Conservation (phyloP, 2,888 invertebrate genomes). For the Rotaria magnacalcarata region DNA sequence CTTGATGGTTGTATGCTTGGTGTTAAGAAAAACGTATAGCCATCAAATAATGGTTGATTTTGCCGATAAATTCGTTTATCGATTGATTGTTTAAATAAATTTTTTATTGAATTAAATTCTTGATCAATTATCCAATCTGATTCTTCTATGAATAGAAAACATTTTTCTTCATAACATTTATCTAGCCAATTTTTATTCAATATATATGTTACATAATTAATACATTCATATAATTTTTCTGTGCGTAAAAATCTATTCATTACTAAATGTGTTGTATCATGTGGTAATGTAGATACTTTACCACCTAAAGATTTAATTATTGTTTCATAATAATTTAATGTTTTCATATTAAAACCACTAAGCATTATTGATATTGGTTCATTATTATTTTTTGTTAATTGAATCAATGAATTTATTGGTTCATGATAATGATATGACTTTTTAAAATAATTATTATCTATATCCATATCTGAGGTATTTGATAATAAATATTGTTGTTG, state of each 20-base stretch:
- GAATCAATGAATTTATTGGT: not conserved
- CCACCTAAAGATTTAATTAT: slow-evolving; percentile 7
- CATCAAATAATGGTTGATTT: not conserved
- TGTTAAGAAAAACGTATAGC: slow-evolving; percentile 12
- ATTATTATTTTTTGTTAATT: not conserved
- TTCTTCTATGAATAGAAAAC: not conserved
- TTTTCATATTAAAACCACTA: slow-evolving; percentile 24
- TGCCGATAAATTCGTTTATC: not conserved
- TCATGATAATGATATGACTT: not conserved
- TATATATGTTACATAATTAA: slow-evolving; percentile 26
- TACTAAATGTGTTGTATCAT: slow-evolving; percentile 22
- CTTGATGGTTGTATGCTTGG: slow-evolving; percentile 27
- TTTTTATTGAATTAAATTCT: not conserved
- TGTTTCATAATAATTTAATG: not conserved
- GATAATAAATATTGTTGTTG: not conserved
- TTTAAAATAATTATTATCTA: not conserved
- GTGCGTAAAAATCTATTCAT: slow-evolving; percentile 29
- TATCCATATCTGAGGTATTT: not conserved
- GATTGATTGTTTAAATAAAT: not conserved
- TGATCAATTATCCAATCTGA: not conserved
- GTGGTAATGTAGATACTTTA: slow-evolving; percentile 21
- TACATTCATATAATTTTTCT: slow-evolving; percentile 36
- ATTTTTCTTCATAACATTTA: slow-evolving; percentile 7
- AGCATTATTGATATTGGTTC: not conserved
- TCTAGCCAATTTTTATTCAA: slow-evolving; percentile 9